A percentile compares a stretch with the other conserved stretches of the same genome.
Evolutionary conservation across 2,113 vertebrate genomes (phyloP).

Genomic region (Pseudorasbora parva): DNA sequence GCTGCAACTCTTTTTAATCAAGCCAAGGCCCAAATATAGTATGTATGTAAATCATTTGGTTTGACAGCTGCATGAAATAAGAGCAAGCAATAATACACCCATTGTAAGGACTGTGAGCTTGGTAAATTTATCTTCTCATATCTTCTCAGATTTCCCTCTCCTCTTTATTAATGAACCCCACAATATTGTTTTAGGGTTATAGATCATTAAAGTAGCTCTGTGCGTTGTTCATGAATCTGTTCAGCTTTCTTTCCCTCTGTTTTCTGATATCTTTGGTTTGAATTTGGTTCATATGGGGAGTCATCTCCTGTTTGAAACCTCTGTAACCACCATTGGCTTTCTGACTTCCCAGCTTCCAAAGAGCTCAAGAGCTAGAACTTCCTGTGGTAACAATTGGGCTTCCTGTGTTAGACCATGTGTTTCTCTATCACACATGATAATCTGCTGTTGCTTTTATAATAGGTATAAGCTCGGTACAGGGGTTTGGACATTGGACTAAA

Average conservation of each 20-base stretch:
- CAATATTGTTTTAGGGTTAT: neutral
- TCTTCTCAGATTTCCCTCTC: neutral
- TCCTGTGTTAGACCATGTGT: constrained; percentile 58
- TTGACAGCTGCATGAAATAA: neutral
- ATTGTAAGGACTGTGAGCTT: neutral
- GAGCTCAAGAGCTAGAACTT: constrained; percentile 53
- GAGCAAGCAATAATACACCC: neutral
- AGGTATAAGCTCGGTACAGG: constrained; percentile 37
- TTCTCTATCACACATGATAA: constrained; percentile 62
- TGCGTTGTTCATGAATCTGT: constrained; percentile 8
- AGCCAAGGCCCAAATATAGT: neutral
- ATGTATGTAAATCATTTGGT: neutral
- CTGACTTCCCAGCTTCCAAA: constrained; percentile 35
- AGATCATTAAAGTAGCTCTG: neutral
- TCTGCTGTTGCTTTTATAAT: constrained; percentile 53
- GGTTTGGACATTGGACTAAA: constrained; percentile 19
- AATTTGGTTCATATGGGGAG: constrained; percentile 4
- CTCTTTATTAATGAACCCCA: neutral
- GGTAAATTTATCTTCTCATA: neutral
- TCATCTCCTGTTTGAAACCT: constrained; percentile 27
- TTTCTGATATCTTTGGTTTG: constrained; percentile 4
- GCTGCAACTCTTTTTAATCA: neutral
- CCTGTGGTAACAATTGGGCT: constrained; percentile 60
- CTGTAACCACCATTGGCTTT: constrained; percentile 42
- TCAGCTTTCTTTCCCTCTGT: neutral